These are phyloP conservation scores for Dendrolimus punctatus DNA, from an alignment of 1,140 invertebrate genomes.

Conservation along the genomic window DNA sequence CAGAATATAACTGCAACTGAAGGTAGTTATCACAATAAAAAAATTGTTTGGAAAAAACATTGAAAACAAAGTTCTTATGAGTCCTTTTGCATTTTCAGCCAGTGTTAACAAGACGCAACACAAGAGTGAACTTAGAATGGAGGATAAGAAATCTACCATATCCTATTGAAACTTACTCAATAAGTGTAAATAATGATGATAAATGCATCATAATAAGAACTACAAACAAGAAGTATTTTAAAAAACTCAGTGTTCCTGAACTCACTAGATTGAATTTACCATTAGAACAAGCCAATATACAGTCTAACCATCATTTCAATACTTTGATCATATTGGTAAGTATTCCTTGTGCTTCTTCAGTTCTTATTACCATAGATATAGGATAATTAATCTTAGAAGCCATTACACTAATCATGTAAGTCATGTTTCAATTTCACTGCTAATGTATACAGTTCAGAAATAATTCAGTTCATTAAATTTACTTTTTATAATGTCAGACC, in stretches of 20 bases:
- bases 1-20: too few species aligned
- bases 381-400: too few species aligned
- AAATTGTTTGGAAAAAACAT: too few species aligned
- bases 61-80: too few species aligned
- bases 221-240: slow-evolving; percentile 87
- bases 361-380: too few species aligned
- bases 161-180: slow-evolving; percentile 78
- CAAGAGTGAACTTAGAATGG: slow-evolving; percentile 84
- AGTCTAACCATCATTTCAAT: slow-evolving; percentile 80
- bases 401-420: too few species aligned
- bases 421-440: too few species aligned
- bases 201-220: slow-evolving; percentile 79
- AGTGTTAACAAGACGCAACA: slow-evolving; percentile 78
- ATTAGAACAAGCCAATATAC: slow-evolving; percentile 76
- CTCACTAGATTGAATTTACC: slow-evolving; percentile 76
- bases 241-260: slow-evolving; percentile 81
- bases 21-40: too few species aligned
- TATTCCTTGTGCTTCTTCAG: slow-evolving; percentile 5
- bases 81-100: slow-evolving; percentile 71
- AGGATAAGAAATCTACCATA: slow-evolving; percentile 85
- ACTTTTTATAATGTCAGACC: too few species aligned
- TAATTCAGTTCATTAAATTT: too few species aligned
- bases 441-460: too few species aligned
- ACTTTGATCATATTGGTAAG: slow-evolving; percentile 85
- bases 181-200: slow-evolving; percentile 76